These are phyloP conservation scores for Scaptomyza tumidula DNA, from an alignment of 2,888 invertebrate genomes.

Conservation along the genomic window DNA sequence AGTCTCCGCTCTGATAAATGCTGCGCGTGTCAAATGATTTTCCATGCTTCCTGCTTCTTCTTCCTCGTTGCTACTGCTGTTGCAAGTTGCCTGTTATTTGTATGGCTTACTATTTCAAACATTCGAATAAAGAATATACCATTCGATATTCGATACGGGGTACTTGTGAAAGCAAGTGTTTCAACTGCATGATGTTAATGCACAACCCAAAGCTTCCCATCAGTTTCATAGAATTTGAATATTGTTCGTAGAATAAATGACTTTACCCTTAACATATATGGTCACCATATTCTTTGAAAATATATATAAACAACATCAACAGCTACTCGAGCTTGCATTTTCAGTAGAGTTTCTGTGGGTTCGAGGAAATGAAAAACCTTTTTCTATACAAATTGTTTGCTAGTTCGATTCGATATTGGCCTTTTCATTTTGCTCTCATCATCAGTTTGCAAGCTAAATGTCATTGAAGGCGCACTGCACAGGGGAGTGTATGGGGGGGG, in stretches of 20 bases:
- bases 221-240: too few species aligned
- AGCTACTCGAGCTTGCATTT: too few species aligned
- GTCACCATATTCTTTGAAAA: too few species aligned
- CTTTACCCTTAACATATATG: too few species aligned
- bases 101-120: constrained; percentile 74
- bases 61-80: constrained; percentile 16
- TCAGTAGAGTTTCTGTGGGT: too few species aligned
- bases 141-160: too few species aligned
- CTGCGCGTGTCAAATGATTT: constrained; percentile 64
- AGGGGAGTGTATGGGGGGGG: background rate
- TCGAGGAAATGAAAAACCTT: background rate
- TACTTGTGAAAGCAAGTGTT: too few species aligned
- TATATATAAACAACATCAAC: too few species aligned
- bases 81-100: constrained; percentile 68
- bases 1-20: constrained; percentile 54
- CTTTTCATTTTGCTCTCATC: background rate
- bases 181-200: too few species aligned
- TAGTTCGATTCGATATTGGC: background rate
- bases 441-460: constrained; percentile 21
- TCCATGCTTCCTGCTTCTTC: constrained; percentile 12
- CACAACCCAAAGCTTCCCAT: too few species aligned
- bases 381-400: background rate
- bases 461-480: background rate
- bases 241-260: too few species aligned
- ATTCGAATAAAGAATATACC: constrained; percentile 5